Conservation (phyloP, 2,888 invertebrate species). For the Chrysolina haemoptera region DNA sequence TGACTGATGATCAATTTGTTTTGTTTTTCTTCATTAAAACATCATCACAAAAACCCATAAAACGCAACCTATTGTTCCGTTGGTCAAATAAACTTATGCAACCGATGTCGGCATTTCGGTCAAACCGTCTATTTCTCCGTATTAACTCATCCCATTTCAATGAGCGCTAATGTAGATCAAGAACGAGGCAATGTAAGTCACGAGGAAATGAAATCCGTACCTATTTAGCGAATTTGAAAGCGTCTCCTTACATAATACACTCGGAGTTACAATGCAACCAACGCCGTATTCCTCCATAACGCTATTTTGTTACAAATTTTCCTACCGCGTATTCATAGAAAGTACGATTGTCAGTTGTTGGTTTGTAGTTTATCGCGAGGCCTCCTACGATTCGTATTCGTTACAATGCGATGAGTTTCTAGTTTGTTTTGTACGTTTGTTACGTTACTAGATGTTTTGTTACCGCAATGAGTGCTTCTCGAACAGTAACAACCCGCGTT, state of each 20-base stretch:
- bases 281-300: conserved; percentile 41
- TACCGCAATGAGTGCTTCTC: conserved; percentile 42
- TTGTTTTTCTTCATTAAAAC: too few relatives aligned
- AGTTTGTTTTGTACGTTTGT: conserved; percentile 20
- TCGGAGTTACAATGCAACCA: conserved; percentile 44
- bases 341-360: conserved; percentile 41
- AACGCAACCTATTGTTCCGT: background rate
- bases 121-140: background rate
- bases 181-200: conserved; percentile 41
- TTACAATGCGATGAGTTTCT: conserved; percentile 30
- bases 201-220: conserved; percentile 51
- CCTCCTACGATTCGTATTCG: conserved; percentile 14
- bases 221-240: conserved; percentile 45
- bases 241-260: conserved; percentile 48
- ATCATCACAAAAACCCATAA: too few relatives aligned
- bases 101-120: conserved; percentile 9
- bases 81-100: background rate
- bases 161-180: conserved; percentile 38
- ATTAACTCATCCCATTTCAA: conserved; percentile 27
- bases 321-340: conserved; percentile 36
- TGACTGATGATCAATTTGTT: too few relatives aligned
- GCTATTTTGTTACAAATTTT: conserved; percentile 40
- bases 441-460: conserved; percentile 46
- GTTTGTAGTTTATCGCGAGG: conserved; percentile 41
- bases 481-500: conserved; percentile 46